Base-by-base conservation (phyloP, 1,140 invertebrate species). In the Liolophura sinensis region DNA sequence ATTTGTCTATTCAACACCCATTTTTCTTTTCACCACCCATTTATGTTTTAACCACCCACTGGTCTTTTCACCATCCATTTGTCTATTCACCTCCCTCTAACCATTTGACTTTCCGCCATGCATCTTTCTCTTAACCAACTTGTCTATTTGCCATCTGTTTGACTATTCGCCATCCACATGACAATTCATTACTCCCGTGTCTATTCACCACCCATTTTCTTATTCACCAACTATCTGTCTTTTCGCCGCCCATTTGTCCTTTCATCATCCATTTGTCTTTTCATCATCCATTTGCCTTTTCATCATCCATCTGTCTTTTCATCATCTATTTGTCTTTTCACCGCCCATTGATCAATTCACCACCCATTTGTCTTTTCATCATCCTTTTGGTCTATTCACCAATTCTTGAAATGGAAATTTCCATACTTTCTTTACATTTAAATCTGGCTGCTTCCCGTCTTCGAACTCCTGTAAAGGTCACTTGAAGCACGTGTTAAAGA, bases 251-350 rank as follows among this genome's bases (percentile, higher is more conserved):
- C n/a, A 14, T n/a, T 50, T 50, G 14, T 50, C n/a, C 49, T 50
- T 50, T n/a, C n/a, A 14, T n/a, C n/a, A 14, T n/a, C n/a, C n/a
- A 14, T 50, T 50, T n/a, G 14, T 50, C 49, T 50, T 50, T n/a
- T 50, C n/a, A 50, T 50, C n/a, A 50, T 50, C 49, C 49, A 50
- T 50, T 50, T 50, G 49, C 14, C n/a, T 50, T 50, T 50, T 50
- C 14, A 50, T 50, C n/a, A 14, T 50, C 49, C 49, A n/a, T n/a
- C n/a, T 50, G 49, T 14, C n/a, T 50, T 50, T 50, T 50, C 49
- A 14, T 50, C n/a, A n/a, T 14, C 49, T 24, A 20, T 9, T 54
- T 24, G 9, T 20, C 14, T 54, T 54, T 54, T n/a, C n/a, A 20
- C n/a, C 51, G 24, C n/a, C 14, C 51, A 54, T 54, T 24, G 24